Conservation (phyloP, 2,113 vertebrate species). For the Dolichallabes microphthalmus region DNA sequence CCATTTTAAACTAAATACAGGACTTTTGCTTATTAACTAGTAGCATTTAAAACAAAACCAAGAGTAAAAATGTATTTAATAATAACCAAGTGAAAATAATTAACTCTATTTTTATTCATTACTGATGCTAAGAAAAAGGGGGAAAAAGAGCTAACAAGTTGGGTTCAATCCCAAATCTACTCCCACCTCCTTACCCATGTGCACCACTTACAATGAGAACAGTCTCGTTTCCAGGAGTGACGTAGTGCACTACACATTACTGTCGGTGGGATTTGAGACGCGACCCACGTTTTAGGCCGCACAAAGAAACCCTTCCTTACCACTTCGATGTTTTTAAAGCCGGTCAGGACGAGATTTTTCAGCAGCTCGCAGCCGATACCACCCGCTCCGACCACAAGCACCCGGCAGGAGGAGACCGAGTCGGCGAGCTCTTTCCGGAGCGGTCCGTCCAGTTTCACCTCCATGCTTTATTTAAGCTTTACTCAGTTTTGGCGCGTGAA, state of each 20-base stretch:
- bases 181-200: not conserved
- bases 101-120: no score
- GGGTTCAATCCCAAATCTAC: not conserved
- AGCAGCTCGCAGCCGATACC: conserved; percentile 94
- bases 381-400: conserved; percentile 90
- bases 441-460: conserved; percentile 77
- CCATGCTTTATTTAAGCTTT: conserved; percentile 62
- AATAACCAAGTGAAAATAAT: not conserved
- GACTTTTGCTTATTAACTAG: not conserved
- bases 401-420: conserved; percentile 78
- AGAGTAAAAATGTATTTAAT: not conserved
- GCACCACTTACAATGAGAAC: not conserved
- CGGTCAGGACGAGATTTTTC: conserved; percentile 91
- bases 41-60: not conserved
- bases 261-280: not conserved
- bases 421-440: conserved; percentile 84
- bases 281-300: conserved; percentile 28
- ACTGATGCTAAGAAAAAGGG: not conserved
- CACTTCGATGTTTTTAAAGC: conserved; percentile 91
- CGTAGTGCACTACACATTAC: not conserved
- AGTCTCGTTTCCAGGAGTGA: not conserved
- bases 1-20: no score
- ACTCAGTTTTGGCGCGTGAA: conserved; percentile 14
- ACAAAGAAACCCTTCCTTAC: conserved; percentile 70
- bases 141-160: not conserved